A percentile compares a stretch with the other conserved stretches of the same genome.
Conservation (phyloP, 2,888 invertebrate species). For the Elmis aenea region DNA sequence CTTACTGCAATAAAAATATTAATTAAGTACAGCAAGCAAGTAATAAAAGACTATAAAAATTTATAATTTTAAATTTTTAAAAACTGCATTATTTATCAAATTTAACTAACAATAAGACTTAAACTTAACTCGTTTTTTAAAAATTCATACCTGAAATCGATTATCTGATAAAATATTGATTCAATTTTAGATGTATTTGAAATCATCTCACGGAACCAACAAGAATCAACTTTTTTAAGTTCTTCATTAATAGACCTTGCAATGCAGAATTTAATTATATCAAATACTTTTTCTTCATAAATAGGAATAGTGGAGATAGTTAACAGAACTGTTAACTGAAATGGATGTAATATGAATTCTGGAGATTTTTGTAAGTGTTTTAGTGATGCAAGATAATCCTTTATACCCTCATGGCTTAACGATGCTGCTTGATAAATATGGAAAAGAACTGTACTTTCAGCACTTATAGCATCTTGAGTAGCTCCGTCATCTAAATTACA, state of each 20-base stretch:
- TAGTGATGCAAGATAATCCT: slow-evolving; percentile 45
- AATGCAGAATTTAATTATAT: slow-evolving; percentile 41
- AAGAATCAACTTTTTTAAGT: slow-evolving; percentile 37
- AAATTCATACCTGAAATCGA: slow-evolving; percentile 46
- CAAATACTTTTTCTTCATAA: slow-evolving; percentile 47
- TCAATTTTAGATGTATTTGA: slow-evolving; percentile 41
- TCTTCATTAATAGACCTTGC: slow-evolving; percentile 38
- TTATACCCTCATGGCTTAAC: slow-evolving; percentile 45
- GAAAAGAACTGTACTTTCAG: slow-evolving; percentile 58
- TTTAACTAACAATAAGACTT: slow-evolving; percentile 1
- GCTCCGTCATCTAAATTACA: neutral
- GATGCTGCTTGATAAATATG: slow-evolving; percentile 51
- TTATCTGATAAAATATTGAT: slow-evolving; percentile 45
- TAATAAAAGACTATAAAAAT: neutral
- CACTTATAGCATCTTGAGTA: slow-evolving; percentile 52
- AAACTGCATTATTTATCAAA: neutral
- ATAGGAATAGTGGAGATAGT: slow-evolving; percentile 47
- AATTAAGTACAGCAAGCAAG: slow-evolving; percentile 1
- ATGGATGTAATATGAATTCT: slow-evolving; percentile 58
- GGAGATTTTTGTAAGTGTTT: slow-evolving; percentile 53
- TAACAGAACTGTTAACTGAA: slow-evolving; percentile 57
- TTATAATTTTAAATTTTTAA: neutral
- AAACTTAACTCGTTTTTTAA: slow-evolving; percentile 1
- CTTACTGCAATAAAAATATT: slow-evolving; percentile 3
- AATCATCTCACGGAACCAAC: slow-evolving; percentile 54